Conservation (phyloP, 2,797 vertebrate genomes). For the Decapterus maruadsi region DNA sequence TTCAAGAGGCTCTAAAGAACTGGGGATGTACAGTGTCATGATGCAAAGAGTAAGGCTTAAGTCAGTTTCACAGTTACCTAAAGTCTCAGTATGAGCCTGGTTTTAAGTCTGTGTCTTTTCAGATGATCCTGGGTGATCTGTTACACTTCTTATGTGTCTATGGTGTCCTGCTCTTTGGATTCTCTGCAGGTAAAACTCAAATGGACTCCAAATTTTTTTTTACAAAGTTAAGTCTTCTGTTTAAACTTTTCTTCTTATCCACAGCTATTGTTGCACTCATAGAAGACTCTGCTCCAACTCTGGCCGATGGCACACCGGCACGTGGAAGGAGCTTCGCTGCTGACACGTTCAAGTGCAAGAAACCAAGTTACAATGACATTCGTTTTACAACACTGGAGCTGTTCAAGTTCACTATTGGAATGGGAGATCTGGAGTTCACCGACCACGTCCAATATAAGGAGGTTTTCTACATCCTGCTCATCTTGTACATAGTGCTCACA, state of each 20-base stretch:
- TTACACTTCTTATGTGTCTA: conserved; percentile 91
- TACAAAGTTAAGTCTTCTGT: background rate
- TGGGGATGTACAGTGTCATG: conserved; percentile 94
- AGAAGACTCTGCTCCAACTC: conserved; percentile 5
- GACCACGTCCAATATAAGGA: conserved; percentile 86
- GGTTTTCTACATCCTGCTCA: conserved; percentile 90
- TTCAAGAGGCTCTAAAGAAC: conserved; percentile 87
- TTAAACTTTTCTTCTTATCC: background rate
- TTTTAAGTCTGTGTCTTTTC: conserved; percentile 47
- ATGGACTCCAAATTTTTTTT: background rate
- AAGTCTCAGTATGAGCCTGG: background rate
- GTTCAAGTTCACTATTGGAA: conserved; percentile 96
- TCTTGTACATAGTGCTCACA: conserved; percentile 91
- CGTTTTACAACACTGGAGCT: conserved; percentile 88
- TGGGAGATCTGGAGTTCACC: conserved; percentile 93
- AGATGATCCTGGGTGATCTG: conserved; percentile 92
- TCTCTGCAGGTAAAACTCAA: conserved; percentile 87
- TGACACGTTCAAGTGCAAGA: conserved; percentile 28
- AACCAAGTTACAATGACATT: conserved; percentile 80
- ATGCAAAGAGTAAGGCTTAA: conserved; percentile 89
- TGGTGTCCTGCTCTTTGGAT: conserved; percentile 91
- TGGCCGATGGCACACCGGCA: background rate
- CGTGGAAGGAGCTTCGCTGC: background rate
- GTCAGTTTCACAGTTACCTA: background rate
- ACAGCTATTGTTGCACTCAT: conserved; percentile 68